Base-by-base conservation (phyloP, 2,797 vertebrate species). In the Buphagus erythrorhynchus region DNA sequence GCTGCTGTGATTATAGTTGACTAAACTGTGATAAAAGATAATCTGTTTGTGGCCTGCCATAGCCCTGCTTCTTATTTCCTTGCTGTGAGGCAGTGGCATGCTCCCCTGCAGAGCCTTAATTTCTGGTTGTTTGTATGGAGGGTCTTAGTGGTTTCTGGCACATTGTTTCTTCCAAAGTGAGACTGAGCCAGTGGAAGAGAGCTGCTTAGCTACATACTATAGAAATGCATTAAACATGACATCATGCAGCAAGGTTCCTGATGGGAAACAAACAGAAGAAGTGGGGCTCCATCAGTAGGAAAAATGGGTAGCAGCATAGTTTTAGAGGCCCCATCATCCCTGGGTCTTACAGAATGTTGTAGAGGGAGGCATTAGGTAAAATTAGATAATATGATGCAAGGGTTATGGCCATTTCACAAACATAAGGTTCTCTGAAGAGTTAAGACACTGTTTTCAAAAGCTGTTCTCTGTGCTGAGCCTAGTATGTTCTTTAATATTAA, bases 391-490 rank as follows among this genome's bases (percentile, higher is more conserved):
- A 6, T 33, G 40, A 38, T 69, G 43, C 38, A 67, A 52, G 33
- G 22, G 31, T 91, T 89, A 68, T 13, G 22, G 18, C 33, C 67
- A 29, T 88, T 96, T 92, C 82, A 74, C 42, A 81, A 86, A 71
- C 51, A 91, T 90, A 95, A 86, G 43, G 48, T 73, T 33, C 62
- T 71, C 74, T 71, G 43, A 94, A 92, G 62, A 89, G 54, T 79
- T 92, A 87, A 95, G 68, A 24, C 28, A 83, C 35, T 68, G n/a
- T 77, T 88, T 95, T 78, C 59, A 63, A 87, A 91, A 84, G n/a
- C 84, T 51, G 52, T 73, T 77, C 25, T 89, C 35, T 83, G 46
- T 72, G 45, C 79, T 93, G n/a, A 48, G 16, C 72, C 90, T 74
- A 68, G 38, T 67, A 46, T 55, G 15, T 74, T 75, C 72, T 80